Evolutionary conservation across 2,888 invertebrate genomes (phyloP).

Genomic region (Monochamus alternatus): DNA sequence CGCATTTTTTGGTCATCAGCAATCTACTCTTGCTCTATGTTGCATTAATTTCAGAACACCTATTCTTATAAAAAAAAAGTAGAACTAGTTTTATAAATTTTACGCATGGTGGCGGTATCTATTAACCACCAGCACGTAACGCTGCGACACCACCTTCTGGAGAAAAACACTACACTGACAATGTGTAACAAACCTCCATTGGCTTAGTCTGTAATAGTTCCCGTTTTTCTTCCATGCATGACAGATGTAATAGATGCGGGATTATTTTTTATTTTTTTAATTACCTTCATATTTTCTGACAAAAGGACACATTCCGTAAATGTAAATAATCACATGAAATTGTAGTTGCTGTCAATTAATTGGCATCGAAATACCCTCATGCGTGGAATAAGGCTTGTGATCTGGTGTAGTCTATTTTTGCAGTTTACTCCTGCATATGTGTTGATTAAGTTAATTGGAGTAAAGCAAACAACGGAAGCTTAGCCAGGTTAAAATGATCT

Average conservation of each 20-base stretch:
- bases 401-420: not conserved
- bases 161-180: not conserved
- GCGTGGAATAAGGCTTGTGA: not conserved
- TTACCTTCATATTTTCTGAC: slow-evolving; percentile 41
- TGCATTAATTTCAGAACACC: too few species aligned
- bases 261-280: slow-evolving; percentile 34
- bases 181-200: not conserved
- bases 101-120: too few species aligned
- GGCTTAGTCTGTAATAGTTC: not conserved
- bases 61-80: too few species aligned
- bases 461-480: not conserved
- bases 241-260: slow-evolving; percentile 32
- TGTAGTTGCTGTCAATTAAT: not conserved
- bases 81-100: too few species aligned
- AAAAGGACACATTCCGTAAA: not conserved
- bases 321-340: not conserved
- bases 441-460: slow-evolving; percentile 3
- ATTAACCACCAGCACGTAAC: not conserved
- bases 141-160: not conserved
- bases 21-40: too few species aligned
- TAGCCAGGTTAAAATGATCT: not conserved
- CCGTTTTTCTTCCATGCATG: slow-evolving; percentile 12
- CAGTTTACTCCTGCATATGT: not conserved
- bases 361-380: not conserved
- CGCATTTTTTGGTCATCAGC: too few species aligned